Conservation (phyloP, 2,797 vertebrate genomes). For the Morus bassanus region DNA sequence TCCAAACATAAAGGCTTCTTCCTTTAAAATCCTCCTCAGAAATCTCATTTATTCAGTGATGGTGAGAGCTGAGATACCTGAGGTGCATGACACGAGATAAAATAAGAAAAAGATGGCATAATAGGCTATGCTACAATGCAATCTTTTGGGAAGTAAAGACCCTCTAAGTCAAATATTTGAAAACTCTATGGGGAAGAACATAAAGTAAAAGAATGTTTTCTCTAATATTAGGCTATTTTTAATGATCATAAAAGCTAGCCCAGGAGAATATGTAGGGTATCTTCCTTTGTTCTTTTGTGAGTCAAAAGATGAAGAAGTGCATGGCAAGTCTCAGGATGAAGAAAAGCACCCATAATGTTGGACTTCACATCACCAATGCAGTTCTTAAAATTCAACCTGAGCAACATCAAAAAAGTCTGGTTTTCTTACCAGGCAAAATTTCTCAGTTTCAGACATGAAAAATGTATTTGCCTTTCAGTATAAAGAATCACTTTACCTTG, state of each 20-base stretch:
- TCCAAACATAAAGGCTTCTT: background rate
- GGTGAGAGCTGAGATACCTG: background rate
- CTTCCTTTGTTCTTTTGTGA: background rate
- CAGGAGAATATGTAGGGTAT: background rate
- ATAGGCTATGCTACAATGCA: background rate
- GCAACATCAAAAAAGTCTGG: background rate
- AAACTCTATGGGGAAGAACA: background rate
- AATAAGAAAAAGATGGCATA: background rate
- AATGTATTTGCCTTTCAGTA: background rate
- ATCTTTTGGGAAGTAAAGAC: background rate
- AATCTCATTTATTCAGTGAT: background rate
- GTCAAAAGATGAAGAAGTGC: background rate
- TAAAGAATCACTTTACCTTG: background rate
- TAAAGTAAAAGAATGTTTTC: background rate
- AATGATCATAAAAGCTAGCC: background rate
- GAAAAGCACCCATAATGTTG: background rate
- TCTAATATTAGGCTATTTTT: background rate
- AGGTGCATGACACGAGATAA: background rate
- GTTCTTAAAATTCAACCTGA: background rate
- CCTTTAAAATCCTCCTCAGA: background rate
- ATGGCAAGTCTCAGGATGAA: background rate
- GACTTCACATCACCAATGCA: background rate
- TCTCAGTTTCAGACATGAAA: background rate
- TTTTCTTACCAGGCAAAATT: background rate
- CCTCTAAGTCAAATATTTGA: background rate